Percentiles rank a stretch among this genome's conserved stretches.
phyloP scores from a whole-genome alignment of 2,888 invertebrate genomes.

The Adelognathus sp. region DNA sequence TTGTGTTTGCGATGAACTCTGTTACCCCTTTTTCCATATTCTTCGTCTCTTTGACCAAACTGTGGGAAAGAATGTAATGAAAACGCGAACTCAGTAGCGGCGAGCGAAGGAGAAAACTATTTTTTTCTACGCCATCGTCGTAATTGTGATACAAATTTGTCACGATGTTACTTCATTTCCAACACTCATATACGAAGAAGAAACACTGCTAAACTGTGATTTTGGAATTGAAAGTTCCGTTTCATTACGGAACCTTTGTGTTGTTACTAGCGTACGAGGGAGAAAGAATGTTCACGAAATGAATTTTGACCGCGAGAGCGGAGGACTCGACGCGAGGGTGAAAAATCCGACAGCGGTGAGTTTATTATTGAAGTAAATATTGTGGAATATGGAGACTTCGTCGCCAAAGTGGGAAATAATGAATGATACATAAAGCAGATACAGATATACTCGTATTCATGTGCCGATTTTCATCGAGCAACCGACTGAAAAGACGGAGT shows the following conservation, averaged over 20 bases:
- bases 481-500: too few species aligned
- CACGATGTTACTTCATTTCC: neutral
- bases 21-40: conserved; percentile 17
- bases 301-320: conserved; percentile 8
- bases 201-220: neutral
- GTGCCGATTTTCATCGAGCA: too few species aligned
- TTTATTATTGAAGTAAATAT: conserved; percentile 28
- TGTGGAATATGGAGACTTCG: neutral
- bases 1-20: conserved; percentile 30
- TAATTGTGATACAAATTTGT: conserved; percentile 7
- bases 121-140: neutral
- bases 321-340: neutral
- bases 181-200: neutral
- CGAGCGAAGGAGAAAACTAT: neutral
- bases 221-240: conserved; percentile 6
- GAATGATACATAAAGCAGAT: neutral
- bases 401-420: neutral
- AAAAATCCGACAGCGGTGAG: neutral
- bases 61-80: neutral
- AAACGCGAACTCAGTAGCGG: neutral
- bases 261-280: conserved; percentile 17
- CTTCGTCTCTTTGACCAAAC: neutral
- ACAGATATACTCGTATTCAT: neutral
- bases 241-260: conserved; percentile 25
- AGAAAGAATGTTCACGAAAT: conserved; percentile 22